A percentile compares a stretch with the other conserved stretches of the same genome.
Conservation (phyloP, 2,113 vertebrate species). For the Protobothrops flavoviridis region DNA sequence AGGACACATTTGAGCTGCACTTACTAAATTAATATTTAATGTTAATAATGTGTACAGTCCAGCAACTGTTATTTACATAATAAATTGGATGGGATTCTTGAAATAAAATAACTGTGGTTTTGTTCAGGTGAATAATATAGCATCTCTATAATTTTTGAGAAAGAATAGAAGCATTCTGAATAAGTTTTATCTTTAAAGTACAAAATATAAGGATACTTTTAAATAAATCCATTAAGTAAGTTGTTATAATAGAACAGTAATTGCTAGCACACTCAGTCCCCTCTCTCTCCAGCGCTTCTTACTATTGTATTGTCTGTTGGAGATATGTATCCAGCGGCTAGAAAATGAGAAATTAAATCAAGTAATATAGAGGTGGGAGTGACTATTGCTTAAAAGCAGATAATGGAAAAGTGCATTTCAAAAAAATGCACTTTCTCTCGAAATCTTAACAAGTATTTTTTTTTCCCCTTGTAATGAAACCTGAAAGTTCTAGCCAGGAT, state of each 20-base stretch:
- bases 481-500: too few relatives aligned
- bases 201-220: not conserved
- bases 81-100: not conserved
- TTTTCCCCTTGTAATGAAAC: not conserved
- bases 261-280: not conserved
- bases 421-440: slow-evolving; percentile 25
- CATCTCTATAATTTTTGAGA: not conserved
- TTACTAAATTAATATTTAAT: slow-evolving; percentile 9
- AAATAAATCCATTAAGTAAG: not conserved
- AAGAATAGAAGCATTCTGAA: not conserved
- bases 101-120: not conserved
- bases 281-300: not conserved
- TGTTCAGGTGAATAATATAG: not conserved
- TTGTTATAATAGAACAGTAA: not conserved
- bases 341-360: slow-evolving; percentile 25
- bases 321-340: not conserved
- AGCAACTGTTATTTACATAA: not conserved
- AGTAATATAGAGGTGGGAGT: not conserved
- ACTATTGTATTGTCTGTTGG: not conserved
- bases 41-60: slow-evolving; percentile 2
- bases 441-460: slow-evolving; percentile 14
- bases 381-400: slow-evolving; percentile 21
- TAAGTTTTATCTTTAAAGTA: slow-evolving; percentile 2
- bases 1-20: not conserved
- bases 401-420: not conserved